Evolutionary conservation across 2,113 vertebrate species (phyloP), one percentile per base, ranked within the genome.

Genomic region (Myotis brandtii): DNA sequence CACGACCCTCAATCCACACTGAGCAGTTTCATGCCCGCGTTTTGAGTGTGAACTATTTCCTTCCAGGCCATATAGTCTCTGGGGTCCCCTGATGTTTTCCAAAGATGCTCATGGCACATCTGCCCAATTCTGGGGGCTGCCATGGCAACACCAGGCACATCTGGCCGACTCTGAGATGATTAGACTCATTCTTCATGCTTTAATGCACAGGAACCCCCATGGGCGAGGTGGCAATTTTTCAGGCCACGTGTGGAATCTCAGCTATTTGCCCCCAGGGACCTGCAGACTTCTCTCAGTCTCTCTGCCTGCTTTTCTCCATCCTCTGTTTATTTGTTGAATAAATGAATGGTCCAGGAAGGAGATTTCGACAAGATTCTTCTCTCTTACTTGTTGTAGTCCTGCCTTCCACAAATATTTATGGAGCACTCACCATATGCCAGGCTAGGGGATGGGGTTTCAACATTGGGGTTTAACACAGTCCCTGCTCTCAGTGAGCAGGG

Each of bases 71-170:
- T 27, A 34, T 1, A 16, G 77, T 91, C 94, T 95, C 90, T 56
- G 46, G 86, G 79, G 72, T 12, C 32, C 59, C 89, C 79, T 69
- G 62, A 89, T 56, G 48, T 94, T 93, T 89, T 93, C 91, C 79
- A 70, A 83, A 95, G 81, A 92, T 48, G 87, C 72, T 94, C 54
- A 32, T 7, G 40, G 92, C 82, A 95, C 95, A 96, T 70, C 94
- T 95, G 97, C 92, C 69, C 46, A 67, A 52, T 86, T 95, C 77
- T 5, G 13, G 85, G 40, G 81, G 50, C 59, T 89, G 79, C 80
- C 50, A 89, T 89, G 92, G 88, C 92, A 87, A 92, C 73, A 84
- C 37, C 62, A 43, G 95, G 69, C 95, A 95, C 97, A 97, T 96
- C 82, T 96, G 96, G 95, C 79, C 0, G 3, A 9, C 43, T 80